Evolutionary conservation across 2,888 invertebrate genomes (phyloP), one percentile per base, ranked within the genome.

Genomic region (Sabellastarte sp.): DNA sequence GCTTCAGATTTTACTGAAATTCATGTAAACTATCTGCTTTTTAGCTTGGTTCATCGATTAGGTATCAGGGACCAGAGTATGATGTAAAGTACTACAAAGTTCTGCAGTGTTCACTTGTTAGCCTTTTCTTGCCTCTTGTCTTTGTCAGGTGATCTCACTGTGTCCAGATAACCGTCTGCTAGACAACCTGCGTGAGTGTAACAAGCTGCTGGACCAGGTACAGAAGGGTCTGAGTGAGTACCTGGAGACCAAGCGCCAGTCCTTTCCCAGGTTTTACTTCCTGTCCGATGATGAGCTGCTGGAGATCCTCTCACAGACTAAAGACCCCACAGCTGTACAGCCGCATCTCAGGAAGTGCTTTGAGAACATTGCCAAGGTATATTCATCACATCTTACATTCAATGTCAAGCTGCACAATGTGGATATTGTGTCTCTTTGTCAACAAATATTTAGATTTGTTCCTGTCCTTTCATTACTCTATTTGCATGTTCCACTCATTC

Each of bases 321-420:
- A 85, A 70, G 84, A 84, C 74, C 84, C 84, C 0, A 82, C 81
- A n/a, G 84, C 84, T 65, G 84, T 84, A 50, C 84, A 84, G 70
- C 84, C 84, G 10, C 91, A 92, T 84, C 85, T 92, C n/a, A 87
- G 89, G 70, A 92, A 92, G 82, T 92, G 92, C 83, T 92, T 92
- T 82, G 92, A 92, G 80, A 90, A 90, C 76, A 90, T 92, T 74
- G 88, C 89, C 5, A 79, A 70, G 70, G 87, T 91, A 61, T n/a
- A n/a, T n/a, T n/a, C n/a, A n/a, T n/a, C n/a, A n/a, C n/a, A n/a
- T n/a, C n/a, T n/a, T n/a, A n/a, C n/a, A n/a, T n/a, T n/a, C n/a
- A n/a, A n/a, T n/a, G n/a, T n/a, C n/a, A n/a, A n/a, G n/a, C n/a
- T n/a, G n/a, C n/a, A n/a, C n/a, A n/a, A n/a, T n/a, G n/a, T n/a